phyloP scores from a whole-genome alignment of 2,888 invertebrate species.

The Cosmia trapezina region DNA sequence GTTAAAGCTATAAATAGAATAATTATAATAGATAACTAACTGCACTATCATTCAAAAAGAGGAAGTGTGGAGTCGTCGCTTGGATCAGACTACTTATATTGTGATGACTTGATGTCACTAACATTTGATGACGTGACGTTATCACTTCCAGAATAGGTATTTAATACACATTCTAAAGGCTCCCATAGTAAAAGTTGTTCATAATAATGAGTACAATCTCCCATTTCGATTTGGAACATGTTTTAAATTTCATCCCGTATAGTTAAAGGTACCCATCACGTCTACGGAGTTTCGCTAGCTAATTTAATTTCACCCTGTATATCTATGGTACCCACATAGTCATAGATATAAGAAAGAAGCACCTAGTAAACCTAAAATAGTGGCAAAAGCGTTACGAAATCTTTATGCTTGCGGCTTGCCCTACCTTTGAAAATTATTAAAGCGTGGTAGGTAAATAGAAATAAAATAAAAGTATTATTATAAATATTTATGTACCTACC shows the following conservation, averaged over 20 bases:
- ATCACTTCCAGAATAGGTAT: conserved; percentile 5
- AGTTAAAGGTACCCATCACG: too few relatives aligned
- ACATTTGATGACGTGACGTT: conserved; percentile 2
- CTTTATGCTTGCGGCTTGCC: background rate
- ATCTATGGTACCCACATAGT: too few relatives aligned
- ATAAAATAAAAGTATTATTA: background rate
- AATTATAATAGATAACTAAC: conserved; percentile 13
- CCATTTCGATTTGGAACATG: too few relatives aligned
- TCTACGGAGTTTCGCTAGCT: too few relatives aligned
- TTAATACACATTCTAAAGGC: background rate
- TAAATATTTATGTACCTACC: background rate
- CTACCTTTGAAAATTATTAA: background rate
- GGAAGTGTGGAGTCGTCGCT: conserved; percentile 28
- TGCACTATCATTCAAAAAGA: conserved; percentile 29
- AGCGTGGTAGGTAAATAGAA: background rate
- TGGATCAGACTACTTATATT: conserved; percentile 25
- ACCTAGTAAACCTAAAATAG: background rate
- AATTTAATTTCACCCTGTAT: too few relatives aligned
- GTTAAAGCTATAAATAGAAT: conserved; percentile 29
- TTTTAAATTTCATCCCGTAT: too few relatives aligned
- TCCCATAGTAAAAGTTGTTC: too few relatives aligned
- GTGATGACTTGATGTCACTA: conserved; percentile 8
- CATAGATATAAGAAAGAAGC: too few relatives aligned
- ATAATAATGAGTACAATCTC: too few relatives aligned
- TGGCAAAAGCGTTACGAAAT: background rate